phyloP scores from a whole-genome alignment of 2,797 vertebrate species.

The Onychomys leucogaster region DNA sequence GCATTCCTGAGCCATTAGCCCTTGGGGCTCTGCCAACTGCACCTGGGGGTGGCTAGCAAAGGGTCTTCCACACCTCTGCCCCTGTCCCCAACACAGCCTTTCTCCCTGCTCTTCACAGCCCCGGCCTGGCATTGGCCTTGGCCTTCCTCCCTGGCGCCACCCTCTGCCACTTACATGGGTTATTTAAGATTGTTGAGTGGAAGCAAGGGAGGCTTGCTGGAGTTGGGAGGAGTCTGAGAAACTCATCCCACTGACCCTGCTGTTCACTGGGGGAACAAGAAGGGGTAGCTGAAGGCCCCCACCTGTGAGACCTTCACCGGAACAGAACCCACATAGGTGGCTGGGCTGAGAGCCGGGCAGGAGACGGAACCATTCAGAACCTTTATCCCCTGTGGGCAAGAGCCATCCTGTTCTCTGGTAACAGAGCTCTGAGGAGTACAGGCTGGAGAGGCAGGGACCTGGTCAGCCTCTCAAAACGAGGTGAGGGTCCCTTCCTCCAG shows the following conservation, averaged over 20 bases:
- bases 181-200: too few relatives aligned
- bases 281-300: neutral
- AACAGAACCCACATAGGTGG: neutral
- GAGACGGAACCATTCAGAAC: too few relatives aligned
- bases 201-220: neutral
- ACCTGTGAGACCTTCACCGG: too few relatives aligned
- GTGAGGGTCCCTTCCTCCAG: neutral
- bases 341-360: neutral
- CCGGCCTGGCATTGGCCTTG: neutral
- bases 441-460: neutral
- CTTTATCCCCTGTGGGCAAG: neutral
- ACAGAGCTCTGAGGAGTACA: neutral
- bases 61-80: neutral
- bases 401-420: neutral
- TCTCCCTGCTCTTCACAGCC: neutral
- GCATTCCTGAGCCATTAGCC: constrained; percentile 10
- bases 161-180: neutral
- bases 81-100: fast-evolving
- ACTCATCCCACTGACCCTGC: neutral
- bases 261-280: neutral
- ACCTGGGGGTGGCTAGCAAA: neutral
- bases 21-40: neutral
- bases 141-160: neutral
- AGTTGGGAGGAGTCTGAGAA: neutral
- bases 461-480: neutral